Conservation (phyloP, 2,113 vertebrate species). For the Athene noctua region DNA sequence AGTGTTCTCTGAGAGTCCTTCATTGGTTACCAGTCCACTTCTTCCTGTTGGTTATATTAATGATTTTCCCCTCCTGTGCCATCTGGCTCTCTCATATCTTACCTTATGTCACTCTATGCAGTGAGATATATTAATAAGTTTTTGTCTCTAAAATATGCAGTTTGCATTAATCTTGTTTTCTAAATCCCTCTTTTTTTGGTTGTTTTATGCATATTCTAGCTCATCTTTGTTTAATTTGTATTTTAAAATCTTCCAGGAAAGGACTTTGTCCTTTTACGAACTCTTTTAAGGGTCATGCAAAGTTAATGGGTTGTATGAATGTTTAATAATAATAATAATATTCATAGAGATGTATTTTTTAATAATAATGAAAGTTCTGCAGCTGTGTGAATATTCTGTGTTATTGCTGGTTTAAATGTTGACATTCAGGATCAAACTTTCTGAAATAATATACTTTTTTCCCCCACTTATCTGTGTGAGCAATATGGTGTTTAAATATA, state of each 20-base stretch:
- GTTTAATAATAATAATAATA: neutral
- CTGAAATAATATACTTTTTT: neutral
- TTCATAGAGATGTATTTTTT: neutral
- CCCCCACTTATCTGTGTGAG: neutral
- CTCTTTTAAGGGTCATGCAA: neutral
- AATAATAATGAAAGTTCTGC: neutral
- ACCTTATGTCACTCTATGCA: neutral
- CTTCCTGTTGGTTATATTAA: neutral
- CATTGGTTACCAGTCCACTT: neutral
- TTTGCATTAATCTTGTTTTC: neutral
- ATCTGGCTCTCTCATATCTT: neutral
- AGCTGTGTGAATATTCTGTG: neutral
- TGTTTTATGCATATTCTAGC: neutral
- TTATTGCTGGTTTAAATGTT: neutral
- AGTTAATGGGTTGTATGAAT: neutral
- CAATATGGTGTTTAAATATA: neutral
- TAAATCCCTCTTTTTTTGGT: neutral
- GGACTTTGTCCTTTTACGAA: neutral
- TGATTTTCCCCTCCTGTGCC: neutral
- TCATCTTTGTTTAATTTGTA: neutral
- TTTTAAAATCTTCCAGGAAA: conserved; percentile 10
- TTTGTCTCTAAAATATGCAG: neutral
- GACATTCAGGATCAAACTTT: neutral
- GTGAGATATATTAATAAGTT: neutral
- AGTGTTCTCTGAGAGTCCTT: neutral